phyloP scores from a whole-genome alignment of 2,888 invertebrate species.

The Heliconius cydno region DNA sequence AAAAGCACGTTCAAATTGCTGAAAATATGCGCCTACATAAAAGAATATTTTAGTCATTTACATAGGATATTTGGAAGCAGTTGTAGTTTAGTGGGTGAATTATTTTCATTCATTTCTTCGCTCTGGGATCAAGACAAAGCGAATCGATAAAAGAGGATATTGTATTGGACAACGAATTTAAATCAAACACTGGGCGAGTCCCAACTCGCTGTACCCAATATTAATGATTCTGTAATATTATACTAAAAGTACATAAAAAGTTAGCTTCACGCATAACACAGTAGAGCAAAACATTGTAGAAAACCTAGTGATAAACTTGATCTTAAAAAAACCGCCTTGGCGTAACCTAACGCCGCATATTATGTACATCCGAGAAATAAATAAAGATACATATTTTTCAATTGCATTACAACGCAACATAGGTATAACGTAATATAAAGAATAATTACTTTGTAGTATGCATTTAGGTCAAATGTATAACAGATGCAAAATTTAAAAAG shows the following conservation, averaged over 20 bases:
- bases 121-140: too few species aligned
- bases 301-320: too few species aligned
- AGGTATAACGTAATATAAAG: not conserved
- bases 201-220: too few species aligned
- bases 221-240: too few species aligned
- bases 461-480: conserved; percentile 9
- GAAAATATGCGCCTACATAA: not conserved
- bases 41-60: not conserved
- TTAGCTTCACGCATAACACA: too few species aligned
- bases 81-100: not conserved
- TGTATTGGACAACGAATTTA: too few species aligned
- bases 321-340: too few species aligned
- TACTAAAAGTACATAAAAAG: too few species aligned
- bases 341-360: not conserved
- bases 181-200: too few species aligned
- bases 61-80: not conserved
- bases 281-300: too few species aligned
- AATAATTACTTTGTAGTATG: not conserved
- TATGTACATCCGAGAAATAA: not conserved
- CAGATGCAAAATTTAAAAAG: conserved; percentile 10
- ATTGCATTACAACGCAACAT: not conserved
- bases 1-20: not conserved
- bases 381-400: not conserved
- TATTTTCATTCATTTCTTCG: not conserved
- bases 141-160: too few species aligned